Evolutionary conservation across 2,888 invertebrate species (phyloP).

Genomic region (Plebejus anna): DNA sequence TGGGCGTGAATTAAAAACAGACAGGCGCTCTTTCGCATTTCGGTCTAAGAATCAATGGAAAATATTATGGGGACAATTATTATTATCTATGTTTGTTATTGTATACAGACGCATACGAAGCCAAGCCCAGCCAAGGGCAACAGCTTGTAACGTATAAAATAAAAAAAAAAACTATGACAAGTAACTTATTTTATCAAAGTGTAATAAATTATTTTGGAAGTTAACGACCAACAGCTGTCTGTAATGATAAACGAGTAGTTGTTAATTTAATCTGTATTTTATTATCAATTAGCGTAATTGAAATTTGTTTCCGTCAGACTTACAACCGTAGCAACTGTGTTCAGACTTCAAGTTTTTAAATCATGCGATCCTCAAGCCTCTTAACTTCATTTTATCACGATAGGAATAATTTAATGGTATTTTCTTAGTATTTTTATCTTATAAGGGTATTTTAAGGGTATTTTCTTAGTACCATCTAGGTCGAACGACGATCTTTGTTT

Average conservation of each 20-base stretch:
- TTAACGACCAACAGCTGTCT: conserved; percentile 21
- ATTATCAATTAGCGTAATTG: conserved; percentile 23
- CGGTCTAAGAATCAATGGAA: too few relatives aligned
- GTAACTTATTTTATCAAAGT: not conserved
- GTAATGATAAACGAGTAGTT: conserved; percentile 22
- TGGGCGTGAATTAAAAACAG: too few relatives aligned
- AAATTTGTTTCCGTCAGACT: not conserved
- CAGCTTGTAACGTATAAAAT: too few relatives aligned
- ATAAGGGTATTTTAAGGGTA: too few relatives aligned
- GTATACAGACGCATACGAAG: too few relatives aligned
- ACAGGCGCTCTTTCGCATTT: too few relatives aligned
- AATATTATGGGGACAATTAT: too few relatives aligned
- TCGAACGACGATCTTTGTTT: too few relatives aligned
- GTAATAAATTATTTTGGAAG: not conserved
- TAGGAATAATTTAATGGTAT: not conserved
- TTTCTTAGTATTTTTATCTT: too few relatives aligned
- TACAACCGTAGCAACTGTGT: not conserved
- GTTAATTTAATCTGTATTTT: conserved; percentile 15
- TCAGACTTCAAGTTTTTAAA: not conserved
- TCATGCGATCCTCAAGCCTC: not conserved
- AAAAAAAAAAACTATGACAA: not conserved
- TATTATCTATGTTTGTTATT: too few relatives aligned
- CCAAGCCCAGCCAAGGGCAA: too few relatives aligned
- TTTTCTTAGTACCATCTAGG: too few relatives aligned
- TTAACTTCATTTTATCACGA: not conserved